phyloP scores from a whole-genome alignment of 2,888 invertebrate genomes.

The Parochlus steinenii region DNA sequence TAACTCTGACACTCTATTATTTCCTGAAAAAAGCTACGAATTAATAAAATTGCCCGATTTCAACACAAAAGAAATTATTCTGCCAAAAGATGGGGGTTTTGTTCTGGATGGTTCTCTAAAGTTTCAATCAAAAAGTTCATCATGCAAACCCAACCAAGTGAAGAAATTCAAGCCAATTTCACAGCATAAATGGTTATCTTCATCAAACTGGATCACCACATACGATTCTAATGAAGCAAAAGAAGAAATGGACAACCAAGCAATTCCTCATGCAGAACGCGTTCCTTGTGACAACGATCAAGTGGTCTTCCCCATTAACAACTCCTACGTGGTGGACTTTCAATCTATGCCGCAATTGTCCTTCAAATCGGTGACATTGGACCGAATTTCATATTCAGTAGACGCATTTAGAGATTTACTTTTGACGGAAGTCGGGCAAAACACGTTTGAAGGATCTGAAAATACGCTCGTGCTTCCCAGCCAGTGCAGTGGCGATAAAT shows the following conservation, averaged over 20 bases:
- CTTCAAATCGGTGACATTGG: conserved; percentile 15
- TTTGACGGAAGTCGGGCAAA: conserved; percentile 23
- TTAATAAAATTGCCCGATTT: conserved; percentile 11
- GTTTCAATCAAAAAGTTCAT: conserved; percentile 1
- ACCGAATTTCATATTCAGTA: conserved; percentile 22
- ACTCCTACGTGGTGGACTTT: conserved; percentile 11
- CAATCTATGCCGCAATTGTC: conserved; percentile 10
- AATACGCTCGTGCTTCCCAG: conserved; percentile 11
- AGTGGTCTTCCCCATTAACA: conserved; percentile 10
- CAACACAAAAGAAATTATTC: conserved; percentile 10
- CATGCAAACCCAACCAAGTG: conserved; percentile 1
- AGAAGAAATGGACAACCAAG: conserved; percentile 1
- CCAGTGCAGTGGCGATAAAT: conserved; percentile 4
- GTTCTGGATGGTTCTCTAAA: conserved; percentile 7
- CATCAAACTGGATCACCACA: conserved; percentile 3
- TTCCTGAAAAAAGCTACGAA: conserved; percentile 21
- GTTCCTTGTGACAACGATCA: conserved; percentile 11
- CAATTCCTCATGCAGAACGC: conserved; percentile 10
- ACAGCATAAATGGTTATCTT: conserved; percentile 1
- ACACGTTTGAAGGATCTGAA: conserved; percentile 23
- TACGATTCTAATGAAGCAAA: not conserved
- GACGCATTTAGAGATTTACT: conserved; percentile 22
- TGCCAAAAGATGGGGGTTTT: conserved; percentile 10
- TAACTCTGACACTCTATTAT: conserved; percentile 22
- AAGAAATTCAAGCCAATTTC: conserved; percentile 6